A percentile compares a stretch with the other conserved stretches of the same genome.
phyloP scores from a whole-genome alignment of 2,113 vertebrate genomes.

The Rhizomys pruinosus region DNA sequence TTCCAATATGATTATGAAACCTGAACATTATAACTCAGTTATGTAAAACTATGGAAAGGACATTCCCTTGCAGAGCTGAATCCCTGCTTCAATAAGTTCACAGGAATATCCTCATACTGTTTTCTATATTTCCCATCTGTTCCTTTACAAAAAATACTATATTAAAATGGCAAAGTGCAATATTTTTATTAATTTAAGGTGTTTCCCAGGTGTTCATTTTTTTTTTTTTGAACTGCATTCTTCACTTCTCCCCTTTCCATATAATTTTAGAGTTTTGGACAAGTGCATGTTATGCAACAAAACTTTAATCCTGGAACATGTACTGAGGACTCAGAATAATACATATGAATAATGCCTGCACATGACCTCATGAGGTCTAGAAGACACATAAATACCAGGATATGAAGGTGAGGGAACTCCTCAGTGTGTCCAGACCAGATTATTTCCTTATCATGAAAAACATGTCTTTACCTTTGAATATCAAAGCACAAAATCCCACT shows the following conservation, averaged over 20 bases:
- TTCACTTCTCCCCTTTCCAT: neutral
- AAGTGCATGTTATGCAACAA: fast-evolving
- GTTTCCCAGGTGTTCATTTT: neutral
- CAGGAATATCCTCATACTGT: neutral
- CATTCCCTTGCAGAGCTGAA: neutral
- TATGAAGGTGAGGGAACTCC: neutral
- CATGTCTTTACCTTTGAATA: neutral
- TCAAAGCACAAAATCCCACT: neutral
- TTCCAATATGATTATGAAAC: constrained; percentile 14
- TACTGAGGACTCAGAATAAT: neutral
- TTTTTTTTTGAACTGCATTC: neutral
- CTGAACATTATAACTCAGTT: neutral
- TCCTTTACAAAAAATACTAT: neutral
- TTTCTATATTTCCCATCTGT: neutral
- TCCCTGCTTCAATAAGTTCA: neutral
- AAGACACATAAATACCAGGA: neutral
- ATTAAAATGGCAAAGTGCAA: neutral
- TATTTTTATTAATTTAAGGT: constrained; percentile 19
- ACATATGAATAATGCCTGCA: neutral
- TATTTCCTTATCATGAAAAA: neutral
- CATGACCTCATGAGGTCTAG: neutral
- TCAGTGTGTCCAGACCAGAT: neutral
- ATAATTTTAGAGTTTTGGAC: neutral
- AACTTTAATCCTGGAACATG: neutral
- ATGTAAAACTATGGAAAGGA: neutral